Conservation (phyloP, 2,113 vertebrate genomes). For the Syrmaticus mikado region DNA sequence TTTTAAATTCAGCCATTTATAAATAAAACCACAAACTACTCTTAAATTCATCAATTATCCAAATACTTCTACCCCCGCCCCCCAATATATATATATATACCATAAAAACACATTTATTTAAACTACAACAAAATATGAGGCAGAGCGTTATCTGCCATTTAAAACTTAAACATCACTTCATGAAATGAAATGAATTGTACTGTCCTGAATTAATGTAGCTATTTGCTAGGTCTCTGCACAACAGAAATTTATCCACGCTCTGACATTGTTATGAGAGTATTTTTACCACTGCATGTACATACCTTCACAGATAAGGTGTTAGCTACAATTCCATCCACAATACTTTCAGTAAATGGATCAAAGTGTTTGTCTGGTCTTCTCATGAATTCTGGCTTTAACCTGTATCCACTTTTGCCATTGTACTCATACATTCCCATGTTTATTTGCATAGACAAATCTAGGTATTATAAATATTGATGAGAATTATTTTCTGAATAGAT, state of each 20-base stretch:
- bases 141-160: not conserved
- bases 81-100: not conserved
- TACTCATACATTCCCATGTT: conserved; percentile 98
- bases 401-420: conserved; percentile 95
- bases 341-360: conserved; percentile 95
- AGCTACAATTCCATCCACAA: conserved; percentile 96
- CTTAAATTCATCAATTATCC: not conserved
- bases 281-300: not conserved
- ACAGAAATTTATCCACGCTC: not conserved
- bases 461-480: not conserved
- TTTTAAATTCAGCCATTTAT: not conserved
- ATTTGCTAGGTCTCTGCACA: not conserved
- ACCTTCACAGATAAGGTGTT: conserved; percentile 99
- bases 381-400: conserved; percentile 98
- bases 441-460: conserved; percentile 98
- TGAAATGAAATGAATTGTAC: not conserved
- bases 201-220: not conserved
- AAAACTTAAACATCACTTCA: not conserved
- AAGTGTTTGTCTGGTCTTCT: conserved; percentile 96
- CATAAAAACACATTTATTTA: not conserved
- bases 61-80: not conserved
- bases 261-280: not conserved
- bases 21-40: not conserved
- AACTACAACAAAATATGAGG: rapidly evolving
- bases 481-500: not conserved